A percentile compares a stretch with the other conserved stretches of the same genome.
phyloP scores from a whole-genome alignment of 2,888 invertebrate genomes.

The Cryptocephalus primarius region DNA sequence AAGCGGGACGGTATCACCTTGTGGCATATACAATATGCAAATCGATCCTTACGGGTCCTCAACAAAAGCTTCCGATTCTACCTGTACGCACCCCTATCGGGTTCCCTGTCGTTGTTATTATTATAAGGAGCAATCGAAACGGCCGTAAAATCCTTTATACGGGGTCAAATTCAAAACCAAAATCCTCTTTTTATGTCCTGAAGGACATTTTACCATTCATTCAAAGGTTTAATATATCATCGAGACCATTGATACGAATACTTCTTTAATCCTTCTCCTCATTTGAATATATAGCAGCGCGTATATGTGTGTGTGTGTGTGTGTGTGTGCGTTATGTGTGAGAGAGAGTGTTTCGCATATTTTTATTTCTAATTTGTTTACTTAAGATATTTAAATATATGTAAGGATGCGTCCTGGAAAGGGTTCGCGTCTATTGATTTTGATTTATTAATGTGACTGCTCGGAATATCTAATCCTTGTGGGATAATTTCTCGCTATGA shows the following conservation, averaged over 20 bases:
- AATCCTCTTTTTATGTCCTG: constrained; percentile 22
- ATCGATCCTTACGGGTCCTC: background rate
- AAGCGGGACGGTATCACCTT: too few relatives aligned
- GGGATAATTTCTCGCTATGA: constrained; percentile 14
- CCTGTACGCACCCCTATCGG: constrained; percentile 16
- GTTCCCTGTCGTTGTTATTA: constrained; percentile 15
- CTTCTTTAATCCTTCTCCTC: constrained; percentile 12
- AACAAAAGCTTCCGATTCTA: constrained; percentile 10
- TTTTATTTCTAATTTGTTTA: constrained; percentile 21
- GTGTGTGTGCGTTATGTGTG: constrained; percentile 12
- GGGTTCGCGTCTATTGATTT: constrained; percentile 18
- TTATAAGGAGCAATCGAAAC: constrained; percentile 19
- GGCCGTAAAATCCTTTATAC: constrained; percentile 15
- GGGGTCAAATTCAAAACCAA: constrained; percentile 22
- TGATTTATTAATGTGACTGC: constrained; percentile 23
- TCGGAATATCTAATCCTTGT: constrained; percentile 24
- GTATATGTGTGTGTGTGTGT: constrained; percentile 3
- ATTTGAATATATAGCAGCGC: constrained; percentile 17
- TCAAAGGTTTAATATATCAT: constrained; percentile 20
- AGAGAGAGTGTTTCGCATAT: constrained; percentile 14
- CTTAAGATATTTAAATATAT: constrained; percentile 17
- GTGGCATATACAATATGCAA: too few relatives aligned
- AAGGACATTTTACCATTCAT: constrained; percentile 22
- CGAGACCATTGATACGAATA: constrained; percentile 18
- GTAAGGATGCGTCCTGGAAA: constrained; percentile 7